A percentile compares a stretch with the other conserved stretches of the same genome.
These are phyloP conservation scores for Cyclophora albipunctata DNA, from an alignment of 2,888 invertebrate genomes.

Conservation along the genomic window DNA sequence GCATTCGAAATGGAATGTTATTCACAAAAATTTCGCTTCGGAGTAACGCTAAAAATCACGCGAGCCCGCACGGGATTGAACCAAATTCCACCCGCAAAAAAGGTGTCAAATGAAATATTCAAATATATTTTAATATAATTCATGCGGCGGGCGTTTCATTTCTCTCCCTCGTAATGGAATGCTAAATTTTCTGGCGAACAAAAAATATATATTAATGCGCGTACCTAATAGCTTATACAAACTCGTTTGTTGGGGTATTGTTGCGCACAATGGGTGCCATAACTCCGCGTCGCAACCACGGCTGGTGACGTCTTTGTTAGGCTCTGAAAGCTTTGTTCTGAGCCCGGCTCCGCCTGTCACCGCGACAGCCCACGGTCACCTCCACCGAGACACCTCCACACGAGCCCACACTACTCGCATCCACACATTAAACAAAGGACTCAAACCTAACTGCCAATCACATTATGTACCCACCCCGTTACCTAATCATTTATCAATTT, in stretches of 20 bases:
- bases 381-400: conserved; percentile 25
- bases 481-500: not conserved
- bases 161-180: conserved; percentile 76
- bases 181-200: conserved; percentile 75
- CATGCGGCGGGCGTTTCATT: conserved; percentile 76
- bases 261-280: conserved; percentile 75
- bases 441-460: not conserved
- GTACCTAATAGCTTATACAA: conserved; percentile 77
- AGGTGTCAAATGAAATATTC: conserved; percentile 77
- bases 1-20: conserved; percentile 72
- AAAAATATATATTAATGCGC: conserved; percentile 77
- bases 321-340: conserved; percentile 61
- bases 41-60: conserved; percentile 72
- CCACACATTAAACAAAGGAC: conserved; percentile 19
- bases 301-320: conserved; percentile 76
- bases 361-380: conserved; percentile 49
- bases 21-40: conserved; percentile 67
- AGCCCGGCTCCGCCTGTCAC: conserved; percentile 61
- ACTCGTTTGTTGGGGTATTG: conserved; percentile 76
- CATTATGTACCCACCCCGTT: not conserved
- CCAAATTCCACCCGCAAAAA: conserved; percentile 71
- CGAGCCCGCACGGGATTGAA: conserved; percentile 65
- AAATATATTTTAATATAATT: conserved; percentile 77
- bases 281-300: conserved; percentile 74
- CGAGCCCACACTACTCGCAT: conserved; percentile 31